Evolutionary conservation across 2,888 invertebrate species (phyloP).

Genomic region (Netelia virgata): DNA sequence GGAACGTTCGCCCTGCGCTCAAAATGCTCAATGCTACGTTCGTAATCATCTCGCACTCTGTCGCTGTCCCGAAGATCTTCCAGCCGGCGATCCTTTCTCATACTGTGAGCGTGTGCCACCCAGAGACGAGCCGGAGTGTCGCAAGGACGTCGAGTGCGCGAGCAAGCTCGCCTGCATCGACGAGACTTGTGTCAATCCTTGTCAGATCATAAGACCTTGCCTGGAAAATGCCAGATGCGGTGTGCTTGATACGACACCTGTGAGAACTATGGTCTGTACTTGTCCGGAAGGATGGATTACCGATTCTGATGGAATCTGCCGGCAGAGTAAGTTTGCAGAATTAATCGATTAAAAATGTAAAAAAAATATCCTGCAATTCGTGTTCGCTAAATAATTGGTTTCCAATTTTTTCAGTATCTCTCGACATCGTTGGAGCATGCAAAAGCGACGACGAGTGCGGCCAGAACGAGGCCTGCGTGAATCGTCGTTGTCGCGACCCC

Average conservation of each 20-base stretch:
- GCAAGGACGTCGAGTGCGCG: constrained; percentile 92
- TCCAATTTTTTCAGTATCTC: constrained; percentile 87
- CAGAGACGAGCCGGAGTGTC: constrained; percentile 89
- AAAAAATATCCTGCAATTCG: no score
- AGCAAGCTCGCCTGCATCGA: constrained; percentile 93
- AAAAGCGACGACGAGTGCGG: constrained; percentile 92
- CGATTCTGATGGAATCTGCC: constrained; percentile 92
- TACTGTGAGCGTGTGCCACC: constrained; percentile 88
- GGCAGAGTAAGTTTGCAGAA: constrained; percentile 85
- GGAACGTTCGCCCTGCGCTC: constrained; percentile 90
- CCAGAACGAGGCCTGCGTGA: constrained; percentile 93
- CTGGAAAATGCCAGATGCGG: constrained; percentile 91
- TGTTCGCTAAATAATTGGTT: neutral
- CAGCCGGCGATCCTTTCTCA: constrained; percentile 92
- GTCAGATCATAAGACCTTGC: constrained; percentile 91
- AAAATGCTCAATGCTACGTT: constrained; percentile 93
- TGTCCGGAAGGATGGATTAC: constrained; percentile 95
- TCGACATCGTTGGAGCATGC: constrained; percentile 88
- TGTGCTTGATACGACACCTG: constrained; percentile 94
- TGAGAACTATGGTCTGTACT: constrained; percentile 94
- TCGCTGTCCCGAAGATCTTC: constrained; percentile 92
- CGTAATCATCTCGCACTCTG: constrained; percentile 93
- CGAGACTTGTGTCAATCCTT: constrained; percentile 92
- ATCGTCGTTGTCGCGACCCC: constrained; percentile 94
- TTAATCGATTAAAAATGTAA: no score